These are phyloP conservation scores for Globodera rostochiensis DNA, from an alignment of 1,140 invertebrate genomes.

Conservation along the genomic window DNA sequence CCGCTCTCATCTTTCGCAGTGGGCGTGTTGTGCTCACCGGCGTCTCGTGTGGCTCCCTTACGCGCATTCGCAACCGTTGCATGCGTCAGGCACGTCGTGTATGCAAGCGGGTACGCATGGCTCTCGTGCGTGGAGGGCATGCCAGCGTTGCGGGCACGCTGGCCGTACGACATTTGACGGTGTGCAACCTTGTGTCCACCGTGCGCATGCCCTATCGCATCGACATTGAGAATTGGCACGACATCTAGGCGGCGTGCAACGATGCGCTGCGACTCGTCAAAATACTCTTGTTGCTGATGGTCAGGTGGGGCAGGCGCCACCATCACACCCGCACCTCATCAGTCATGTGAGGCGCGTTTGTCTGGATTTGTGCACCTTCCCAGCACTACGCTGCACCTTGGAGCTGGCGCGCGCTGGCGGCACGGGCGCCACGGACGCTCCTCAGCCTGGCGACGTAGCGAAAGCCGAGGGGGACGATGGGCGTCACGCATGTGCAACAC, in stretches of 20 bases:
- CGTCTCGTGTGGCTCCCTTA: neutral
- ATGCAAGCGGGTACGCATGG: neutral
- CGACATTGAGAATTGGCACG: neutral
- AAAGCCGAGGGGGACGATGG: neutral
- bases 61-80: neutral
- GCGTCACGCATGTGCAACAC: neutral
- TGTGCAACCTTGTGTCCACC: neutral
- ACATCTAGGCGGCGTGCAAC: neutral
- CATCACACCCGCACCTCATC: neutral
- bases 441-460: too few species aligned
- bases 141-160: neutral
- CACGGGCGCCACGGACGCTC: too few species aligned
- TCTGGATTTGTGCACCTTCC: neutral
- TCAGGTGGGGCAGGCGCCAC: too few species aligned
- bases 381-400: neutral
- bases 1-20: slow-evolving; percentile 4
- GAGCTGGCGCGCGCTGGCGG: neutral
- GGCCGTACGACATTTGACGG: neutral
- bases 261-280: too few species aligned
- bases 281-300: too few species aligned
- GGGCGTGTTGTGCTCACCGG: slow-evolving; percentile 5
- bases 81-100: neutral
- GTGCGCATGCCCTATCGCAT: neutral
- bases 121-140: neutral
- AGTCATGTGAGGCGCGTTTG: neutral